phyloP scores from a whole-genome alignment of 1,140 invertebrate genomes.

The Gerris buenoi region DNA sequence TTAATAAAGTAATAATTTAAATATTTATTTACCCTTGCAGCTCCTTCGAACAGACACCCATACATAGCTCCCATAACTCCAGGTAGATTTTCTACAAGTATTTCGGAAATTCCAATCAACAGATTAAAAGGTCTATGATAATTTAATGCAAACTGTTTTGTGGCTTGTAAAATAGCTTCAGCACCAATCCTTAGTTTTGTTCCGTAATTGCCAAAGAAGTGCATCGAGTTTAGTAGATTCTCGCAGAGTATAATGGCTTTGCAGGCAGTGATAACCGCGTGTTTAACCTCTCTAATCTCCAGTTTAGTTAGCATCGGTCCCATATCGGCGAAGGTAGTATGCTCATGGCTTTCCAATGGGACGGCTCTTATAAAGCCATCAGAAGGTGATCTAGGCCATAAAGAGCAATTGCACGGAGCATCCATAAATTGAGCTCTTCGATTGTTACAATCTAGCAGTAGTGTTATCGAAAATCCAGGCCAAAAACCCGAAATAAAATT shows the following conservation, averaged over 20 bases:
- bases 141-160: background rate
- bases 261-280: background rate
- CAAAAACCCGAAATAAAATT: background rate
- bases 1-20: too few relatives aligned
- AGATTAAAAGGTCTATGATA: background rate
- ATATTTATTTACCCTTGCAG: background rate
- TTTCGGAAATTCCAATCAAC: background rate
- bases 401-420: background rate
- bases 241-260: background rate
- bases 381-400: background rate
- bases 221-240: background rate
- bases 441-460: background rate
- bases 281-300: background rate
- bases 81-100: background rate
- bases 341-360: background rate
- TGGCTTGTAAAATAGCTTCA: background rate
- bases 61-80: background rate
- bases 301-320: background rate
- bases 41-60: constrained; percentile 3
- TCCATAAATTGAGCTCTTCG: background rate
- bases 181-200: background rate
- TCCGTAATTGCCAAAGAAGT: background rate
- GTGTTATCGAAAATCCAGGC: background rate
- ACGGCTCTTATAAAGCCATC: background rate
- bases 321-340: background rate